Conservation (phyloP, 2,113 vertebrate genomes). For the Myiagra hebetior region DNA sequence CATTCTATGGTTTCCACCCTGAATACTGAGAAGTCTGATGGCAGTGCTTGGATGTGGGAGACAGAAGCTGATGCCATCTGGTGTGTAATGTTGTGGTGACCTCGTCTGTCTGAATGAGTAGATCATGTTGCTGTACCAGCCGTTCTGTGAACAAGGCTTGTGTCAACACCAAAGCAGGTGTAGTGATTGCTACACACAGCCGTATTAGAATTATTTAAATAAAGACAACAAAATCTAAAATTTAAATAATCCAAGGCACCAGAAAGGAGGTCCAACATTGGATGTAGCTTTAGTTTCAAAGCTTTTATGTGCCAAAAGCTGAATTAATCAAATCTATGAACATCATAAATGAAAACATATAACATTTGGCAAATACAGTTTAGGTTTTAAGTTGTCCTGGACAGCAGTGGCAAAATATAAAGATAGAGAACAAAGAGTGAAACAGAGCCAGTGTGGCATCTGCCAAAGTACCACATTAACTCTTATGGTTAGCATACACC, state of each 20-base stretch:
- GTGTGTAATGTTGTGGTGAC: neutral
- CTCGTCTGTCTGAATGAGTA: neutral
- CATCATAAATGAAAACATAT: neutral
- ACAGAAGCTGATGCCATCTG: neutral
- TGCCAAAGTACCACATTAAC: neutral
- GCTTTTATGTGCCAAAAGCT: neutral
- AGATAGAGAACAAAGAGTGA: neutral
- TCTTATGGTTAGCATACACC: neutral
- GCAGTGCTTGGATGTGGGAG: neutral
- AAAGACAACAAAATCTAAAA: neutral
- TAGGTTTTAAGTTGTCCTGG: neutral
- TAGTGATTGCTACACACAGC: neutral
- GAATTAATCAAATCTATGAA: neutral
- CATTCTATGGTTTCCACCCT: neutral
- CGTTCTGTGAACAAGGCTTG: neutral
- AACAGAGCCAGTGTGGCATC: neutral
- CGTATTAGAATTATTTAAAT: neutral
- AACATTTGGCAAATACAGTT: neutral
- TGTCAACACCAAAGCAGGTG: neutral
- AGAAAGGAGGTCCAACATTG: neutral
- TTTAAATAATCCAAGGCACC: neutral
- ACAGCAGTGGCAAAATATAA: neutral
- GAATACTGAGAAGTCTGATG: neutral
- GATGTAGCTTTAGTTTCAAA: neutral
- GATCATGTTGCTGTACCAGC: neutral